A percentile compares a stretch with the other conserved stretches of the same genome.
Conservation (phyloP, 2,113 vertebrate species). For the Dicentrarchus labrax region DNA sequence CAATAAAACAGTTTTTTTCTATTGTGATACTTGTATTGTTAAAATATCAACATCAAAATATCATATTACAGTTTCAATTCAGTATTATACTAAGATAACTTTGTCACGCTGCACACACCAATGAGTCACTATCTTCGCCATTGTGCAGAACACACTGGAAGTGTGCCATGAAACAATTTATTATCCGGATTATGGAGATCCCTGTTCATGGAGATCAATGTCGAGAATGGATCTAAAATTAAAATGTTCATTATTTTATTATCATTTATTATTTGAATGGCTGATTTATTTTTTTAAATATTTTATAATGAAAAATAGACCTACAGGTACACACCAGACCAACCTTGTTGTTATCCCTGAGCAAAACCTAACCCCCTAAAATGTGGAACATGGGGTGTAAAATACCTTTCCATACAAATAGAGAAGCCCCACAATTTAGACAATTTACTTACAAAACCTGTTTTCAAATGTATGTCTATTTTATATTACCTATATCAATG, state of each 20-base stretch:
- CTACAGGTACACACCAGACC: not conserved
- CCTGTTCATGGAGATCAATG: not conserved
- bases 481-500: accelerated
- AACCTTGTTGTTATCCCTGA: not conserved
- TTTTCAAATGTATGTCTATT: not conserved
- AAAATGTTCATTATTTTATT: not conserved
- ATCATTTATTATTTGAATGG: not conserved
- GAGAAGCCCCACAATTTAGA: not conserved
- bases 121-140: not conserved
- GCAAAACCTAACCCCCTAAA: not conserved
- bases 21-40: slow-evolving; percentile 3
- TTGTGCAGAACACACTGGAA: not conserved
- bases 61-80: too few species aligned
- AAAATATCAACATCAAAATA: not conserved
- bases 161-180: not conserved
- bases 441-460: too few species aligned
- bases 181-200: not conserved
- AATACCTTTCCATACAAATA: not conserved
- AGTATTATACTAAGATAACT: not conserved
- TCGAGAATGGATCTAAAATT: not conserved
- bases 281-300: not conserved
- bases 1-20: slow-evolving; percentile 1
- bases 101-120: not conserved
- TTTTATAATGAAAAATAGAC: not conserved
- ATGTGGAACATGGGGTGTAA: not conserved